phyloP scores from a whole-genome alignment of 2,888 invertebrate genomes.

The Gymnosoma rotundatum region DNA sequence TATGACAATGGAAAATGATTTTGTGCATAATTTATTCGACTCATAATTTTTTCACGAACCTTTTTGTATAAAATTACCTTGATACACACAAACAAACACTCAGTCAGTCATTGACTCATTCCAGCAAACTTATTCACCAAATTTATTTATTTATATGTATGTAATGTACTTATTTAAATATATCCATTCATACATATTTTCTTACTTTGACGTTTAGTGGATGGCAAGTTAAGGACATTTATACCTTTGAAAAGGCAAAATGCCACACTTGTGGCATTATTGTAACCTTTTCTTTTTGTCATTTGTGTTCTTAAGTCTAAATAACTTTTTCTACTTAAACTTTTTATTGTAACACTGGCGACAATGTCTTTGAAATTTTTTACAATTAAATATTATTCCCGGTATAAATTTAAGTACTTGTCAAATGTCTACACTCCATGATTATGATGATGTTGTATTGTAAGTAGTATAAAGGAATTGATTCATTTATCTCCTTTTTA shows the following conservation, averaged over 20 bases:
- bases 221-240: slow-evolving; percentile 49
- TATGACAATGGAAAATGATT: slow-evolving; percentile 75
- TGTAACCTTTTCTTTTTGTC: neutral
- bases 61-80: slow-evolving; percentile 69
- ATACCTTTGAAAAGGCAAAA: slow-evolving; percentile 53
- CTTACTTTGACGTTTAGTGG: neutral
- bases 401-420: slow-evolving; percentile 69
- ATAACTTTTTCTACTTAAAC: slow-evolving; percentile 32
- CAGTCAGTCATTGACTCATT: no score
- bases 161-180: neutral
- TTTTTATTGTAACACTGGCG: slow-evolving; percentile 40
- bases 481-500: neutral
- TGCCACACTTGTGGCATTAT: slow-evolving; percentile 67
- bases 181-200: neutral
- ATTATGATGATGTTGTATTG: slow-evolving; percentile 41
- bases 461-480: neutral
- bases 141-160: no score
- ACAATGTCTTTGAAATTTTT: slow-evolving; percentile 55
- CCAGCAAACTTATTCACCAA: neutral
- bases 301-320: neutral
- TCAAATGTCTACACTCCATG: slow-evolving; percentile 65
- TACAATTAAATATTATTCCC: slow-evolving; percentile 68
- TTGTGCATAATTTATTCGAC: slow-evolving; percentile 82
- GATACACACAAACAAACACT: neutral
- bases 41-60: slow-evolving; percentile 78